Conservation (phyloP, 2,113 vertebrate species). For the Panthera tigris region DNA sequence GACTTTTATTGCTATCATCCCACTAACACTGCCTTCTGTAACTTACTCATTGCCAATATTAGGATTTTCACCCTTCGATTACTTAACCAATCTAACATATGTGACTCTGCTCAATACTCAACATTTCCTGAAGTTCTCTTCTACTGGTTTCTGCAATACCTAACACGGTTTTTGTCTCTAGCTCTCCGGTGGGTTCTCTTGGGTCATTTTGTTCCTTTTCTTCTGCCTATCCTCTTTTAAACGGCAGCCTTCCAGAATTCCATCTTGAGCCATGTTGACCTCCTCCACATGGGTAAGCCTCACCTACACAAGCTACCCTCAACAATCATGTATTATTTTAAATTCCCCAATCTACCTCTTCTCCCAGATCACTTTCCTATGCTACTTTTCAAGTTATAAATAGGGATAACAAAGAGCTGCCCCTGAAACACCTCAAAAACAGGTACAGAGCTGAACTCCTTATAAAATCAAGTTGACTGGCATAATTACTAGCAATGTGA, state of each 20-base stretch:
- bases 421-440: background rate
- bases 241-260: background rate
- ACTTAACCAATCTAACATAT: background rate
- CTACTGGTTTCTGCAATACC: background rate
- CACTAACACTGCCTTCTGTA: background rate
- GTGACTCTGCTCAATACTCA: background rate
- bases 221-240: background rate
- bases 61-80: background rate
- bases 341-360: background rate
- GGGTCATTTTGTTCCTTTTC: background rate
- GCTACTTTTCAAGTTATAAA: background rate
- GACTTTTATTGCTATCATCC: background rate
- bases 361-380: background rate
- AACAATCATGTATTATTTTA: background rate
- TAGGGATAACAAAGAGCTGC: background rate
- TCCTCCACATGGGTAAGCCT: background rate
- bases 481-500: background rate
- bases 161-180: background rate
- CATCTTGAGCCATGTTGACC: background rate
- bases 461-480: background rate
- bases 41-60: background rate
- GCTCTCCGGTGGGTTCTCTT: background rate
- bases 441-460: background rate
- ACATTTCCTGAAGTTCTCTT: background rate
- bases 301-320: background rate